phyloP scores from a whole-genome alignment of 2,888 invertebrate genomes.

The Dione juno region DNA sequence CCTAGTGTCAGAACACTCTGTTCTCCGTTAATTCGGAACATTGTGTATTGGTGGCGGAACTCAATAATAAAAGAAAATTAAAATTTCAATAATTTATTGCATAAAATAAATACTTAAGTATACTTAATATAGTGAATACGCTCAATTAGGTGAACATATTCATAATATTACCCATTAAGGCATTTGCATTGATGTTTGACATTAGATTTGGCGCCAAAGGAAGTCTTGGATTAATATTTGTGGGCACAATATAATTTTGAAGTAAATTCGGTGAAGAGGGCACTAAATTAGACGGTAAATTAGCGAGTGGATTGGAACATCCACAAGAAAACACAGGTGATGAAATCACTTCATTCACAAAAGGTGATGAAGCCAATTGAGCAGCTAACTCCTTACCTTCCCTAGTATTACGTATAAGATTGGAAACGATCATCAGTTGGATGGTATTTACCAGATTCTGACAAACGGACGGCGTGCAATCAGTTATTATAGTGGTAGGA shows the following conservation, averaged over 20 bases:
- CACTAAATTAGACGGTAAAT: background rate
- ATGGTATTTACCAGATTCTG: conserved; percentile 68
- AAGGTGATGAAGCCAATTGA: conserved; percentile 57
- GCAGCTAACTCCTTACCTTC: conserved; percentile 56
- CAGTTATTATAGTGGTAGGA: conserved; percentile 63
- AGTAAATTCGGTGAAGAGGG: conserved; percentile 40
- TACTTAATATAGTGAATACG: background rate
- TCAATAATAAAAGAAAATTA: background rate
- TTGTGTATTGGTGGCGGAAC: too few species aligned
- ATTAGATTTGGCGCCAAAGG: background rate
- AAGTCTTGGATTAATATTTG: conserved; percentile 20
- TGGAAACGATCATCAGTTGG: conserved; percentile 68
- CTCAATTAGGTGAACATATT: conserved; percentile 1
- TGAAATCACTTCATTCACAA: conserved; percentile 56
- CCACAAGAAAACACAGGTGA: conserved; percentile 56
- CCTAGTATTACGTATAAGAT: conserved; percentile 60
- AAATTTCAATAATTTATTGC: conserved; percentile 8
- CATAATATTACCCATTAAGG: conserved; percentile 13
- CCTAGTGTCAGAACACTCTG: too few species aligned
- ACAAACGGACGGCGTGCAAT: conserved; percentile 67
- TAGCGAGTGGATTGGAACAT: conserved; percentile 52
- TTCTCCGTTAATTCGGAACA: too few species aligned
- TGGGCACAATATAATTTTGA: conserved; percentile 12
- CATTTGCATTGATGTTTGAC: conserved; percentile 2
- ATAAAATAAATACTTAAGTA: background rate